Conservation (phyloP, 2,888 invertebrate species). For the Phortica okadai region DNA sequence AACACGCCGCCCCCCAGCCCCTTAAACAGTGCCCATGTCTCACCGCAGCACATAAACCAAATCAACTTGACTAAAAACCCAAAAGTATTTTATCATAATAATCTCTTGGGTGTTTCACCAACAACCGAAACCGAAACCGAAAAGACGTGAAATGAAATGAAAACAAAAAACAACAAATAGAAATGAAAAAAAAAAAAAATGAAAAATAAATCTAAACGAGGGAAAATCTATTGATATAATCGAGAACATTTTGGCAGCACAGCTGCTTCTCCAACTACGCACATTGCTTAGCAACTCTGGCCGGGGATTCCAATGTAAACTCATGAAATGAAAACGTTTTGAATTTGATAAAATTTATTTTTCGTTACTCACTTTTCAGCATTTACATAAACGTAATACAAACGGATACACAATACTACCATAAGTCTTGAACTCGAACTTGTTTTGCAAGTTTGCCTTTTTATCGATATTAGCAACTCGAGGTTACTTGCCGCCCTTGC, state of each 20-base stretch:
- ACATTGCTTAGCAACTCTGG: neutral
- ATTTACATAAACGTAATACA: conserved; percentile 13
- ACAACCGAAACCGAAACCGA: neutral
- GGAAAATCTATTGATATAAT: conserved; percentile 25
- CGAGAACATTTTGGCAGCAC: conserved; percentile 10
- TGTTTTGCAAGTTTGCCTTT: conserved; percentile 2
- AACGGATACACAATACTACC: neutral
- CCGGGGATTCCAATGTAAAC: neutral
- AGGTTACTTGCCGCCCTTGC: neutral
- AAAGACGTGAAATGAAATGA: conserved; percentile 18
- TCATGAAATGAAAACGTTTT: conserved; percentile 1
- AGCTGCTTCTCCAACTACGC: neutral
- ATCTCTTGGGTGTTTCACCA: conserved; percentile 55
- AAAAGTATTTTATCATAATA: conserved; percentile 71
- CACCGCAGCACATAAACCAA: conserved; percentile 21
- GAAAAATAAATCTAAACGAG: conserved; percentile 16
- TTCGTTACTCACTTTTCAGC: conserved; percentile 16
- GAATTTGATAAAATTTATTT: conserved; percentile 20
- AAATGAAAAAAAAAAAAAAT: neutral
- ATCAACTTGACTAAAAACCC: conserved; percentile 49
- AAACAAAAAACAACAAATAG: conserved; percentile 17
- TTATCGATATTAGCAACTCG: conserved; percentile 12
- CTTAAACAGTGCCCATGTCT: no score
- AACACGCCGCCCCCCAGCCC: neutral
- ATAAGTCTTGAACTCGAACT: conserved; percentile 2